phyloP scores from a whole-genome alignment of 1,140 invertebrate species.

The Sitobion miscanthi region DNA sequence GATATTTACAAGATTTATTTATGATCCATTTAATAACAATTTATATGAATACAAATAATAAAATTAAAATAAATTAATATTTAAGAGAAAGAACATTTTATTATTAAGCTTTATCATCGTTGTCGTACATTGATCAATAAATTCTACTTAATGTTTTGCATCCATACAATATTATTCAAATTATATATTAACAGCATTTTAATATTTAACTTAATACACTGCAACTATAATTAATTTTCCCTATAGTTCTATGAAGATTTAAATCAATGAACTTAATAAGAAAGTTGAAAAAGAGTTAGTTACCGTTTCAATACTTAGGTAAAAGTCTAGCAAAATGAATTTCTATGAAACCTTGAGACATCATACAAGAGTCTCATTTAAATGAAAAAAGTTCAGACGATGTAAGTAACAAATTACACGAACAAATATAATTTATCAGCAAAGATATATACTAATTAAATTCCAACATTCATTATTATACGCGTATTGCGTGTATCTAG shows the following conservation, averaged over 20 bases:
- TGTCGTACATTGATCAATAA: not conserved
- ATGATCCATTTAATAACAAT: not conserved
- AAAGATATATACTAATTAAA: not conserved
- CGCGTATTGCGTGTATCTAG: not conserved
- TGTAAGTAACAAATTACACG: not conserved
- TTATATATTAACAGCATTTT: not conserved
- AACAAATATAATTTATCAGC: not conserved
- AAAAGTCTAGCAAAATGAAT: not conserved
- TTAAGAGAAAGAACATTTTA: not conserved
- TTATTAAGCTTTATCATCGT: not conserved
- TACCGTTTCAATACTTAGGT: not conserved
- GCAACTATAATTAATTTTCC: too few species aligned
- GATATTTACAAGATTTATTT: not conserved
- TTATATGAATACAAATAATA: not conserved
- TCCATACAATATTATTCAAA: not conserved
- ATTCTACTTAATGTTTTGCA: not conserved
- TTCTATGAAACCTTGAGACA: not conserved
- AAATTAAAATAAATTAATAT: too few species aligned
- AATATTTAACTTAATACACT: not conserved
- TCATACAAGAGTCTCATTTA: too few species aligned
- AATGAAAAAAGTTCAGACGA: not conserved
- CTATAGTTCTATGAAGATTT: not conserved
- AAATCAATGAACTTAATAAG: not conserved
- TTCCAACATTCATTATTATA: not conserved
- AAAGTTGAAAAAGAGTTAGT: not conserved